Percentiles rank a stretch among this genome's conserved stretches.
These are phyloP conservation scores for Oedothorax gibbosus DNA, from an alignment of 1,140 invertebrate species.

Conservation along the genomic window DNA sequence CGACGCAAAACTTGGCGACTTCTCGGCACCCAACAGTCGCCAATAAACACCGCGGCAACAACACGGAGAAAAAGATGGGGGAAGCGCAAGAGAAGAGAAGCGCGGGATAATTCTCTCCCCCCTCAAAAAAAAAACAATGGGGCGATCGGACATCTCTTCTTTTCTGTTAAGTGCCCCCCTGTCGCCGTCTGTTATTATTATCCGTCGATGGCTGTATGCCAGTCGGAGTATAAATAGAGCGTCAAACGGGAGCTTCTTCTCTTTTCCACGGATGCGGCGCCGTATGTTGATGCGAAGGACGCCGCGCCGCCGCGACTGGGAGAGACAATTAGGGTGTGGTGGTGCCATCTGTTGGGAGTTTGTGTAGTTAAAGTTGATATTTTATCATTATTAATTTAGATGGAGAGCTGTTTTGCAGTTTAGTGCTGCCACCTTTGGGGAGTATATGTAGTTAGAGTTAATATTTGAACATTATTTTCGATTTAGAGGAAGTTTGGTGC, in stretches of 20 bases:
- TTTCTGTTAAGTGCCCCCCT: conserved; percentile 48
- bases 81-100: conserved; percentile 11
- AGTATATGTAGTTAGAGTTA: neutral
- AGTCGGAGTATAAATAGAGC: conserved; percentile 52
- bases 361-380: neutral
- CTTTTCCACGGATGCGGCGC: conserved; percentile 36
- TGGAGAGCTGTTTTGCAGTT: neutral
- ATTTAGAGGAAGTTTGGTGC: neutral
- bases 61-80: neutral
- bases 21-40: conserved; percentile 27
- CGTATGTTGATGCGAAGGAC: conserved; percentile 26
- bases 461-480: neutral
- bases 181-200: conserved; percentile 57
- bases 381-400: neutral
- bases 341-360: conserved; percentile 22
- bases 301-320: conserved; percentile 51
- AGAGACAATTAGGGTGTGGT: neutral
- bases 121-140: conserved; percentile 20
- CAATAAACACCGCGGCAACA: conserved; percentile 41
- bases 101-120: conserved; percentile 27
- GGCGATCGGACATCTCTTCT: conserved; percentile 45
- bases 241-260: conserved; percentile 19
- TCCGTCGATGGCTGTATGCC: conserved; percentile 48
- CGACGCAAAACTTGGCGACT: conserved; percentile 41
- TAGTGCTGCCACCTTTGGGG: neutral